Conservation (phyloP, 2,888 invertebrate genomes). For the Liodrosophila aerea region DNA sequence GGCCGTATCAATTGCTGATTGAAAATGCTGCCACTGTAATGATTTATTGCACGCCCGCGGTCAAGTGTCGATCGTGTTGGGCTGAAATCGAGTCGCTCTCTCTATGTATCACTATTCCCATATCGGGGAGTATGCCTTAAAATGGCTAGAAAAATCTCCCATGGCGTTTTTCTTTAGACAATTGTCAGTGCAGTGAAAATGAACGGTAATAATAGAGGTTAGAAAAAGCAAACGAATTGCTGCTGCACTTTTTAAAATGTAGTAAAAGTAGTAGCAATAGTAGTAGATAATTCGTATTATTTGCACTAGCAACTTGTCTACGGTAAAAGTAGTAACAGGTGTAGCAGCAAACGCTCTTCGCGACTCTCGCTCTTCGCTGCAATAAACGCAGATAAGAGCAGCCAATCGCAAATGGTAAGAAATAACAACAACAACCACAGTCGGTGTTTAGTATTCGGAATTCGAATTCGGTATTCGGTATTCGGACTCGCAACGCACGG, state of each 20-base stretch:
- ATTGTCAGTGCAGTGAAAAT: constrained; percentile 36
- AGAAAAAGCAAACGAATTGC: no score
- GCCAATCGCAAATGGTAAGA: background rate
- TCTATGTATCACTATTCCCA: constrained; percentile 29
- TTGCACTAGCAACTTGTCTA: background rate
- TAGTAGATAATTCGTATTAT: background rate
- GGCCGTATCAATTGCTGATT: constrained; percentile 20
- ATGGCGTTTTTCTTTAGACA: constrained; percentile 42
- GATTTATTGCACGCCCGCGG: constrained; percentile 66
- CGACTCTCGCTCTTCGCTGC: no score
- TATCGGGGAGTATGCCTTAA: constrained; percentile 42
- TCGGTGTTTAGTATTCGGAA: constrained; percentile 14
- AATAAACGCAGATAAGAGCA: constrained; percentile 31
- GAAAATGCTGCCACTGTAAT: constrained; percentile 40
- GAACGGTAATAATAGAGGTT: no score
- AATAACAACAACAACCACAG: constrained; percentile 2
- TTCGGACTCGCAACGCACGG: constrained; percentile 46
- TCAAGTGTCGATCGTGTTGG: constrained; percentile 61
- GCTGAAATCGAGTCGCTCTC: constrained; percentile 26
- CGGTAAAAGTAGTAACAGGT: background rate
- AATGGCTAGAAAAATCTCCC: constrained; percentile 60
- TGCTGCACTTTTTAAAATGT: no score
- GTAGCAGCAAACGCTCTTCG: no score
- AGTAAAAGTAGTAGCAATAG: background rate
- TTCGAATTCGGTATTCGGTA: constrained; percentile 31